These are phyloP conservation scores for Saxidomus purpurata DNA, from an alignment of 1,140 invertebrate genomes.

Conservation along the genomic window DNA sequence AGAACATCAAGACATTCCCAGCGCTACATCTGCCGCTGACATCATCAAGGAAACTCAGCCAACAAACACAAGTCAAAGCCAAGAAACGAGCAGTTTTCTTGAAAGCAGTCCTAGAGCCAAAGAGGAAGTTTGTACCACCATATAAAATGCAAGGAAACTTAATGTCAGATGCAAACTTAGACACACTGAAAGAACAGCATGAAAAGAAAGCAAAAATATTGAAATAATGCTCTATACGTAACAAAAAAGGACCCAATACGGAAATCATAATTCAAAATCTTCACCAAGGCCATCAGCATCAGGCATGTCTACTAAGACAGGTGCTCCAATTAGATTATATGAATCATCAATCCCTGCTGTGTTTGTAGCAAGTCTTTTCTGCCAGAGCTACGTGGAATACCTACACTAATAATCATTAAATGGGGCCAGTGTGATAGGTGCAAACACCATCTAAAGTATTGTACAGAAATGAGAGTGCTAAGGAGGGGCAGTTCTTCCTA, in stretches of 20 bases:
- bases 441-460: constrained; percentile 35
- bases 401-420: constrained; percentile 29
- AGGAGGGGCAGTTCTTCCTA: neutral
- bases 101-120: neutral
- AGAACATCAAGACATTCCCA: neutral
- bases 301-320: neutral
- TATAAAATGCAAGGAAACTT: neutral
- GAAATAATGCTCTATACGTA: neutral
- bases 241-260: neutral
- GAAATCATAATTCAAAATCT: neutral
- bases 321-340: neutral
- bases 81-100: neutral
- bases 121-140: constrained; percentile 18
- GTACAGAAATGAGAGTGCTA: neutral
- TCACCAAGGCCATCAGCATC: constrained; percentile 1
- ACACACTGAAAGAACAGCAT: neutral
- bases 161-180: neutral
- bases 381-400: neutral
- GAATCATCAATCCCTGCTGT: constrained; percentile 19
- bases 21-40: neutral
- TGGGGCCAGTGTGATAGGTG: constrained; percentile 61
- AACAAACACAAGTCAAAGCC: neutral
- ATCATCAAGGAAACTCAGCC: too few species aligned
- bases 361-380: constrained; percentile 28
- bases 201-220: neutral